Evolutionary conservation across 2,888 invertebrate genomes (phyloP), one percentile per base, ranked within the genome.

Genomic region (Rhogogaster chlorosoma): DNA sequence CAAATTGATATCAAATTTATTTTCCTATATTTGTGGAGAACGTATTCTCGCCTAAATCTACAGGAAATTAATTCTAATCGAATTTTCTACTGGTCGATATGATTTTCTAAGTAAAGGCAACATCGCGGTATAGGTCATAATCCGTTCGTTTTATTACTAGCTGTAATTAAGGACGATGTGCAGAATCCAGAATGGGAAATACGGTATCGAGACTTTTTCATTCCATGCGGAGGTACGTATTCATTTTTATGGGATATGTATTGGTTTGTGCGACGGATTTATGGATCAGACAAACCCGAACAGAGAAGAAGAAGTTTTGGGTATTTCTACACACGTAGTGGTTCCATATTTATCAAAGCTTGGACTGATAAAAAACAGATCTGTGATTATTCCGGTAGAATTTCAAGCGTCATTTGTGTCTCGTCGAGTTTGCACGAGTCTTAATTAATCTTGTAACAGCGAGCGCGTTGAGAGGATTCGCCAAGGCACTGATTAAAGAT

Each of bases 391-490:
- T 32, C 77, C n/a, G 29, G 32, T 29, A 18, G 22, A 53, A 77
- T 77, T 29, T 53, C 32, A 53, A 49, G 9, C 45, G 7, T 53
- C 61, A 61, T 61, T 80, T 80, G 42, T 61, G 22, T 80, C n/a
- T 38, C 18, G 38, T 42, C 80, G 80, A 80, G 53, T 80, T 77
- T 77, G 5, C 78, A 38, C 57, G n/a, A n/a, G 57, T 80, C 57
- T 57, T 61, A 80, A 80, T 80, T 80, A 64, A 80, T 80, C 80
- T 64, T 57, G 80, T 64, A 64, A 42, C 80, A 61, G 61, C 36
- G 80, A 15, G 77, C 7, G 29, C 49, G 77, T 77, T 22, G 61
- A 61, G 42, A 26, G 77, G 77, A 77, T 77, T 77, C 26, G n/a
- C 53, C 77, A 77, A 80, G 38, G 80, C 22, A 64, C n/a, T 64